Evolutionary conservation across 2,888 invertebrate species (phyloP), one percentile per base, ranked within the genome.

Genomic region (Caenorhabditis japonica): DNA sequence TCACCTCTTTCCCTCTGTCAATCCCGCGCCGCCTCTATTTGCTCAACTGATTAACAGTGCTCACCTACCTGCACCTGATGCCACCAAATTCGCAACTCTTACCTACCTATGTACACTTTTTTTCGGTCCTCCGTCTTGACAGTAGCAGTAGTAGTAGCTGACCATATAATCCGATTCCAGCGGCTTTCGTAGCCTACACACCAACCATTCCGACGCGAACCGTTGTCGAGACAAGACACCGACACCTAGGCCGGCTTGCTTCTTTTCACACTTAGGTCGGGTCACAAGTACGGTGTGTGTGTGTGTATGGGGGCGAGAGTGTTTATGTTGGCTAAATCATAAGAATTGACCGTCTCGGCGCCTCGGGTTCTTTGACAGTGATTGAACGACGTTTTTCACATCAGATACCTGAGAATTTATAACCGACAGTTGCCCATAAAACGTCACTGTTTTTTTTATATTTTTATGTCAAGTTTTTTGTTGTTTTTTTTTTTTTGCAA

Each of bases 211-310:
- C n/a, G n/a, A n/a, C n/a, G n/a, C n/a, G n/a, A 46, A 53, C 55
- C 53, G 53, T 62, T 53, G 43, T 27, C 21, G 41, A n/a, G 19
- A 33, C 49, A 19, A 10, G 33, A 13, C 27, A 30, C 23, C n/a
- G 36, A 27, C 33, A 23, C 27, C n/a, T n/a, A n/a, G 27, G 4
- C 30, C 17, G 43, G 51, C 52, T 62, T 27, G n/a, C 47, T 43
- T 41, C 41, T 33, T 66, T 68, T 68, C 58, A 59, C 68, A 59
- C 58, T 58, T 58, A 51, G 58, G 51, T 47, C 69, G 46, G 60
- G 60, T 69, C 69, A 60, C 69, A 69, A 69, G 69, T 69, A 69
- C 60, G 59, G 69, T 52, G 68, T 53, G n/a, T n/a, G n/a, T n/a
- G n/a, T n/a, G n/a, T n/a, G n/a, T n/a, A n/a, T n/a, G n/a, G n/a